phyloP scores from a whole-genome alignment of 2,113 vertebrate genomes.

The Heliornis fulica region DNA sequence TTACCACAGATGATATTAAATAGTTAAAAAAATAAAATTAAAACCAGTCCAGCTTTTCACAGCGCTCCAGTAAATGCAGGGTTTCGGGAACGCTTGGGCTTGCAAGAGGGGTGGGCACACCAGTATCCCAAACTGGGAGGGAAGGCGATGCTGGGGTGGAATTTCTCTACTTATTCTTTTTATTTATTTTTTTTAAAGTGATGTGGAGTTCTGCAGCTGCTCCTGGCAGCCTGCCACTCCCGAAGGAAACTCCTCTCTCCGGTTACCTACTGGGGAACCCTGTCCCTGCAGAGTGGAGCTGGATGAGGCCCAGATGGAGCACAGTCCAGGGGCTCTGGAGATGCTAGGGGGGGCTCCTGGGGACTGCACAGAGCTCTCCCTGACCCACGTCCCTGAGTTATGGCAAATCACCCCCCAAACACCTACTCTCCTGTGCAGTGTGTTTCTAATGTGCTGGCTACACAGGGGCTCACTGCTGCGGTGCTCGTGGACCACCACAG shows the following conservation, averaged over 20 bases:
- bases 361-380: neutral
- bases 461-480: neutral
- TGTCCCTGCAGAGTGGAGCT: neutral
- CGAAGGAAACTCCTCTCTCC: slow-evolving; percentile 51
- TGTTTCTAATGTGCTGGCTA: accelerated
- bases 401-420: neutral
- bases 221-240: slow-evolving; percentile 52
- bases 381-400: accelerated
- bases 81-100: neutral
- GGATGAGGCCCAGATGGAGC: neutral
- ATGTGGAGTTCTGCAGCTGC: slow-evolving; percentile 41
- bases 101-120: neutral
- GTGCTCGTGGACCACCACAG: neutral
- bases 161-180: neutral
- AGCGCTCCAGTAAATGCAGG: neutral
- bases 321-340: accelerated
- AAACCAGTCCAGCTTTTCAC: neutral
- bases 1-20: neutral
- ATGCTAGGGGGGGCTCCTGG: neutral
- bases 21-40: neutral
- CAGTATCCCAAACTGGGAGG: neutral
- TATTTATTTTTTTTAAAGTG: neutral
- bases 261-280: slow-evolving; percentile 41
- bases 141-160: neutral
- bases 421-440: neutral